These are phyloP conservation scores for Drosophila ochracea DNA, from an alignment of 2,888 invertebrate species.

Conservation along the genomic window DNA sequence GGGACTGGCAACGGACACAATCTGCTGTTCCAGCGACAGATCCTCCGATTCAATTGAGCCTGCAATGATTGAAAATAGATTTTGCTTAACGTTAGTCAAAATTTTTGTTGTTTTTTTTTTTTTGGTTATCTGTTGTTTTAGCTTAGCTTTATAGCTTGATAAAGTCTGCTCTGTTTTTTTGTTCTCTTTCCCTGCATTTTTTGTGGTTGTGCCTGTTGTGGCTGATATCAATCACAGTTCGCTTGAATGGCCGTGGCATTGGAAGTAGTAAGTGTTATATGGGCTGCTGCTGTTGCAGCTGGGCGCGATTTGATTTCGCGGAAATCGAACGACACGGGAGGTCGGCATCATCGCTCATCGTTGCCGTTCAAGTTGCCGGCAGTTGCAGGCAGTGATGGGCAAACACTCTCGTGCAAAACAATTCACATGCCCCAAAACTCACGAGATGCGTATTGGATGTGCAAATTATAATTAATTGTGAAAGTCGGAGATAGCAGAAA, in stretches of 20 bases:
- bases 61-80: constrained; percentile 83
- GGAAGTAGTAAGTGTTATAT: constrained; percentile 58
- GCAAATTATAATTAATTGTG: background rate
- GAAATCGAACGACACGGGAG: constrained; percentile 83
- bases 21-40: constrained; percentile 88
- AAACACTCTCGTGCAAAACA: constrained; percentile 12
- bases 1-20: constrained; percentile 84
- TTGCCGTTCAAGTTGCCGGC: constrained; percentile 25
- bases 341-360: constrained; percentile 81
- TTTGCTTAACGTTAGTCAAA: constrained; percentile 14
- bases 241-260: constrained; percentile 65
- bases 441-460: constrained; percentile 1
- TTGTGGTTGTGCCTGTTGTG: constrained; percentile 3
- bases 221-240: constrained; percentile 76
- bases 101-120: background rate
- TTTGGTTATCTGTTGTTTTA: constrained; percentile 6
- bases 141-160: constrained; percentile 28
- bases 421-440: constrained; percentile 22
- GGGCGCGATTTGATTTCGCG: constrained; percentile 79
- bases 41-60: constrained; percentile 93
- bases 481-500: background rate
- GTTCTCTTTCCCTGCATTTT: constrained; percentile 2
- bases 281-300: constrained; percentile 73
- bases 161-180: background rate
- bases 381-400: constrained; percentile 33